Percentiles rank a stretch among this genome's conserved stretches.
Evolutionary conservation across 2,888 invertebrate species (phyloP).

Genomic region (Phengaris alcon): DNA sequence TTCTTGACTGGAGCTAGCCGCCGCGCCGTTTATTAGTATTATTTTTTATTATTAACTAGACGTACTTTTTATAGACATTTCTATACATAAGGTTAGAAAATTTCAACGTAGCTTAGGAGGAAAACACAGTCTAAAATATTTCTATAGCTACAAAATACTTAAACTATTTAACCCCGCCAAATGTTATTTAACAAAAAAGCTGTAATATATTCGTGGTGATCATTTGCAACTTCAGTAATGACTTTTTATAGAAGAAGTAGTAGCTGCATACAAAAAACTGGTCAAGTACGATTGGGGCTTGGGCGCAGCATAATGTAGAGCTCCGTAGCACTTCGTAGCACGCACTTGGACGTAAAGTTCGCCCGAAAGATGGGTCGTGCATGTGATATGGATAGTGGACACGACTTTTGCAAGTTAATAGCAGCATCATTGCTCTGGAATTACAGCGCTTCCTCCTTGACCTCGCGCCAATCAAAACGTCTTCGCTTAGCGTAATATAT

Average conservation of each 20-base stretch:
- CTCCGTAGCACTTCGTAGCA: background rate
- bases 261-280: background rate
- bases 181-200: background rate
- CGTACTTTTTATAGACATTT: no score
- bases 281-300: background rate
- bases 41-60: no score
- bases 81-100: no score
- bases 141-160: background rate
- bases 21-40: no score
- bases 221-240: background rate
- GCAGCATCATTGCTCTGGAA: no score
- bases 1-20: no score
- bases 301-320: background rate
- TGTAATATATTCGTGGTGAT: background rate
- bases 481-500: no score
- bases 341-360: background rate
- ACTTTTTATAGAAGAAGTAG: background rate
- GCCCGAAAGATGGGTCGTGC: background rate
- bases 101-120: background rate
- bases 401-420: no score
- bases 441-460: no score
- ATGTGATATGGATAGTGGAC: no score
- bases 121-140: background rate
- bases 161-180: background rate
- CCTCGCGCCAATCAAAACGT: no score